Conservation (phyloP, 2,888 invertebrate genomes). For the Acheta domesticus region DNA sequence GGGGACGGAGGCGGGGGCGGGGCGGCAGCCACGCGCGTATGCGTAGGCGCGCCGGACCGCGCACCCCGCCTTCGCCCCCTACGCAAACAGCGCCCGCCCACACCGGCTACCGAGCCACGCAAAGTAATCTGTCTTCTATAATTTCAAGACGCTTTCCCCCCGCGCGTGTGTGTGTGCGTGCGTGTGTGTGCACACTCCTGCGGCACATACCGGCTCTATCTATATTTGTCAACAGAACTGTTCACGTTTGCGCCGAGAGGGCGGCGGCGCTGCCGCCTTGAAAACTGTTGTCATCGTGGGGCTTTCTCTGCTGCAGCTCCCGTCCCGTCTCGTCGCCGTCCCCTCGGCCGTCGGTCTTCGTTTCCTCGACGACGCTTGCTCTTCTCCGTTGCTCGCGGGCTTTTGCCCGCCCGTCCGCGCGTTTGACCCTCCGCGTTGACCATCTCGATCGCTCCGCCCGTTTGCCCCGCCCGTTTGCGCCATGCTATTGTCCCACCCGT, state of each 20-base stretch:
- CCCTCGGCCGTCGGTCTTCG: too few relatives aligned
- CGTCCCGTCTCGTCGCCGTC: background rate
- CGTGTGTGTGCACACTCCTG: slow-evolving; percentile 21
- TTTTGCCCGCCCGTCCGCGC: too few relatives aligned
- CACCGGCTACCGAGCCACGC: slow-evolving; percentile 32
- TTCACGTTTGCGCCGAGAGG: slow-evolving; percentile 11
- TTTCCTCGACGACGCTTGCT: too few relatives aligned
- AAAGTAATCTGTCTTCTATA: slow-evolving; percentile 43
- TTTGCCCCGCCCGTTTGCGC: too few relatives aligned
- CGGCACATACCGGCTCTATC: slow-evolving; percentile 18
- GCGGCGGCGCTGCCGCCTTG: background rate
- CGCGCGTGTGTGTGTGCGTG: slow-evolving; percentile 25
- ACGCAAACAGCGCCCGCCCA: slow-evolving; percentile 9
- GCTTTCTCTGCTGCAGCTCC: background rate
- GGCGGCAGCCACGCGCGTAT: too few relatives aligned
- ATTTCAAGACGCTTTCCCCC: slow-evolving; percentile 41
- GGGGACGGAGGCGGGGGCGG: too few relatives aligned
- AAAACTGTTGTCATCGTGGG: slow-evolving; percentile 12
- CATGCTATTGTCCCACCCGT: too few relatives aligned
- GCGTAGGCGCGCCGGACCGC: background rate
- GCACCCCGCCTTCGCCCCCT: background rate
- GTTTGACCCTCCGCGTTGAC: too few relatives aligned
- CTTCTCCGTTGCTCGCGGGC: too few relatives aligned
- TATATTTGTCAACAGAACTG: slow-evolving; percentile 32
- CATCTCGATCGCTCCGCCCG: too few relatives aligned